Conservation (phyloP, 2,888 invertebrate genomes). For the Pantelozetes paolii region DNA sequence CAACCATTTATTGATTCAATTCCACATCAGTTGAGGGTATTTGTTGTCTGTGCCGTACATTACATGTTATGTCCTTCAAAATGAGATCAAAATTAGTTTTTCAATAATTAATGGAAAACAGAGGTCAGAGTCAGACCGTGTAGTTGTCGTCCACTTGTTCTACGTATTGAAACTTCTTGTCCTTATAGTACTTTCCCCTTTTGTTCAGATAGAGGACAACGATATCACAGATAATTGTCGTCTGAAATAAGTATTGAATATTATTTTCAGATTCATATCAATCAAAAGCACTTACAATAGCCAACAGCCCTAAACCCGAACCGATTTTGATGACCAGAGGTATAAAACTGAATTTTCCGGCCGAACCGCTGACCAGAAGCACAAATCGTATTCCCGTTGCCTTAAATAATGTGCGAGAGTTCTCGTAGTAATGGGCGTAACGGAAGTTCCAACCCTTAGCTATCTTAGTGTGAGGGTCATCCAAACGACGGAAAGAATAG, state of each 20-base stretch:
- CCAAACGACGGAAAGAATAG: slow-evolving; percentile 55
- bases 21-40: neutral
- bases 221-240: slow-evolving; percentile 55
- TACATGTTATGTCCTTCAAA: neutral
- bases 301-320: slow-evolving; percentile 56
- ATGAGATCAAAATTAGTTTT: neutral
- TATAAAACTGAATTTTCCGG: slow-evolving; percentile 56
- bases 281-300: slow-evolving; percentile 52
- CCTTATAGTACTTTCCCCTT: slow-evolving; percentile 51
- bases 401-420: slow-evolving; percentile 52
- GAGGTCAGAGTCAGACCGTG: too few relatives aligned
- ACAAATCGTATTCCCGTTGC: slow-evolving; percentile 56
- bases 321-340: slow-evolving; percentile 57
- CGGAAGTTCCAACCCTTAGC: slow-evolving; percentile 57
- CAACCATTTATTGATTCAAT: neutral
- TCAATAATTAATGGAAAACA: too few relatives aligned
- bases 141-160: slow-evolving; percentile 11
- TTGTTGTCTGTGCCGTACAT: too few relatives aligned
- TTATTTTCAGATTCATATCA: neutral
- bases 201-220: slow-evolving; percentile 54
- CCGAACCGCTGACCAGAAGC: slow-evolving; percentile 54
- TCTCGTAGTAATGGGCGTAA: slow-evolving; percentile 53
- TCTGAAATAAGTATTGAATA: slow-evolving; percentile 49
- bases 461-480: slow-evolving; percentile 52
- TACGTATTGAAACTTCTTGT: slow-evolving; percentile 49